phyloP scores from a whole-genome alignment of 2,113 vertebrate species.

The Boulengeromyrus knoepffleri region DNA sequence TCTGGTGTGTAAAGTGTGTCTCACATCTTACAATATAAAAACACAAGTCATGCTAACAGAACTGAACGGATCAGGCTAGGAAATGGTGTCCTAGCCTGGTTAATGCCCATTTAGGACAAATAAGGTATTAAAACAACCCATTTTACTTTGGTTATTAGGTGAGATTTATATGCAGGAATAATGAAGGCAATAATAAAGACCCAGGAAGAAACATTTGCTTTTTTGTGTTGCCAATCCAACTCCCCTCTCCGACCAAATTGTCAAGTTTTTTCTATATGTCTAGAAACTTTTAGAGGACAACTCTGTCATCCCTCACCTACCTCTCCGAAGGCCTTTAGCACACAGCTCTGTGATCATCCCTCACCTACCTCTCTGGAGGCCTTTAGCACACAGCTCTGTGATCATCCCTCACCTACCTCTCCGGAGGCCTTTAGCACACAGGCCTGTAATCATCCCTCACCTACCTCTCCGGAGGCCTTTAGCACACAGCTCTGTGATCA shows the following conservation, averaged over 20 bases:
- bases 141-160: neutral
- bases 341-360: neutral
- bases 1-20: slow-evolving; percentile 8
- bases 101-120: neutral
- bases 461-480: neutral
- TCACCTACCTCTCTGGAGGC: neutral
- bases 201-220: neutral
- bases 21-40: slow-evolving; percentile 16
- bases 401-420: too few species aligned
- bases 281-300: neutral
- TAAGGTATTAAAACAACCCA: neutral
- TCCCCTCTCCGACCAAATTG: neutral
- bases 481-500: neutral
- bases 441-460: neutral
- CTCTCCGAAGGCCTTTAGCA: neutral
- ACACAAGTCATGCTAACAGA: neutral
- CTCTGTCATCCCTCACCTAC: neutral
- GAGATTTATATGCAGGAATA: neutral
- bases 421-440: too few species aligned
- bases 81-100: neutral
- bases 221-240: neutral
- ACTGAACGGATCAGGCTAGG: neutral
- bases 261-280: neutral
- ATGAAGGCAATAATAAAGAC: neutral
- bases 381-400: neutral